Base-by-base conservation (phyloP, 1,140 invertebrate species). In the Aleiodes sp. region DNA sequence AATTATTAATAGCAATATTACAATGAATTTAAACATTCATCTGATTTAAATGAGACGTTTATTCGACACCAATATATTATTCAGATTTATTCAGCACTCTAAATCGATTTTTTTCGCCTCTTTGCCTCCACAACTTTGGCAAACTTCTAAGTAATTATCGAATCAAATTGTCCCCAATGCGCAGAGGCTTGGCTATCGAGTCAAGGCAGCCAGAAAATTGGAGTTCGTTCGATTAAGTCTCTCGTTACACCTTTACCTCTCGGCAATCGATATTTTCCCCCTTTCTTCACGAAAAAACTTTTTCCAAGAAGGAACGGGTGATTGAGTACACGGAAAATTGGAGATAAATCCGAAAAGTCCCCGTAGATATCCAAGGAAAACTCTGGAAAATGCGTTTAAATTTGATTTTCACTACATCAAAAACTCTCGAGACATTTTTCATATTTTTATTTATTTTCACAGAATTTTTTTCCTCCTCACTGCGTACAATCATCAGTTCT, bases 131-230 rank as follows among this genome's bases (percentile, higher is more conserved):
- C 56, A 8, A 31, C 6, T 16, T 24, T 68, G 74, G 66, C 77
- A 78, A 82, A 78, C 74, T 83, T 76, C 78, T 78, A 81, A 81
- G 83, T 84, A 85, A 84, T 85, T 85, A 81, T 78, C 71, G 73
- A 52, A 65, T 69, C 41, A 41, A 70, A 73, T 59, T 69, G 28
- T 60, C 14, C 33, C 71, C 73, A 69, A 78, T 79, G 57, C 61
- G 62, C 28, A 31, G 56, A 52, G 59, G 56, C 72, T 62, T 72
- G 72, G 71, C 39, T 57, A 63, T 69, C 66, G 68, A 70, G 75
- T 62, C 64, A 80, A 82, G 71, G 77, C 79, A 84, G 67, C 80
- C 77, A 82, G 84, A 85, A 85, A 85, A 85, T 85, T 84, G 81
- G 78, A 79, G 80, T 76, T 72, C 72, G 72, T 75, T 82, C 77